Percentiles rank a stretch among this genome's conserved stretches.
phyloP scores from a whole-genome alignment of 2,797 vertebrate genomes.

The Hephaestus fuliginosus region DNA sequence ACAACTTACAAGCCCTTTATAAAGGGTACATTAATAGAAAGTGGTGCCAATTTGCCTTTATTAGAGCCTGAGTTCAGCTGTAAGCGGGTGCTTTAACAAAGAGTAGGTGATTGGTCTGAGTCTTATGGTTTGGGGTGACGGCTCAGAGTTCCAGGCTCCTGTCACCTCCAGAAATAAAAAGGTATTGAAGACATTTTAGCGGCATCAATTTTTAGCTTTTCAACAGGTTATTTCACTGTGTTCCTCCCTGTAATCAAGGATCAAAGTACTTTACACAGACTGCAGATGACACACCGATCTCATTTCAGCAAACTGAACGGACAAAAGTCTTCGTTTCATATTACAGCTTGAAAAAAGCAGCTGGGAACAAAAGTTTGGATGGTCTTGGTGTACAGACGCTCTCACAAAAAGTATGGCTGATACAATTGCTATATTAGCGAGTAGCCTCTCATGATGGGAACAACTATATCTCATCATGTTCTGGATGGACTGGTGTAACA shows the following conservation, averaged over 20 bases:
- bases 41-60: background rate
- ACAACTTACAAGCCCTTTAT: background rate
- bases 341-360: background rate
- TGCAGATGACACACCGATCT: background rate
- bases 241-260: constrained; percentile 2
- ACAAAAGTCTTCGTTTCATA: background rate
- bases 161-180: background rate
- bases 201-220: background rate
- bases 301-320: background rate
- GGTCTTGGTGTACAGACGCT: background rate
- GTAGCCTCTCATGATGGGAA: too few relatives aligned
- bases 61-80: background rate
- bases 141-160: background rate
- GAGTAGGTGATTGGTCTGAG: background rate
- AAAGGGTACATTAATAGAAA: background rate
- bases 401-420: background rate
- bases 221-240: background rate
- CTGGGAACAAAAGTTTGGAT: background rate
- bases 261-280: background rate
- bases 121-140: background rate
- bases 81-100: background rate
- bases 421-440: background rate
- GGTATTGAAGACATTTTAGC: background rate
- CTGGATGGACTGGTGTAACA: background rate
- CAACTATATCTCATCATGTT: too few relatives aligned